These are phyloP conservation scores for Danio albolineatus DNA, from an alignment of 2,797 vertebrate species.

Conservation along the genomic window DNA sequence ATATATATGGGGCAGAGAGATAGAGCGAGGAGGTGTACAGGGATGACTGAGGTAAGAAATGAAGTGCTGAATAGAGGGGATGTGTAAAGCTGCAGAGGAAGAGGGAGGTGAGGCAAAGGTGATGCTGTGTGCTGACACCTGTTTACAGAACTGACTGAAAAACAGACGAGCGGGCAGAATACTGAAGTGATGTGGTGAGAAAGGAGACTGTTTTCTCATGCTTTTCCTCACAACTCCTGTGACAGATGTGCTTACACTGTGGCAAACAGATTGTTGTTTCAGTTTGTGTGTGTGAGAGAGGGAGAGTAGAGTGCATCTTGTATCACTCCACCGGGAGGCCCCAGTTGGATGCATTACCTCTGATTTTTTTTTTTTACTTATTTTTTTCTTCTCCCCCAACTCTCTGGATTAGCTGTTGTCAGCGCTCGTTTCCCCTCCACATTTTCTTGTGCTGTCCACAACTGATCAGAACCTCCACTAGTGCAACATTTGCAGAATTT, in stretches of 20 bases:
- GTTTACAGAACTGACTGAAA: conserved; percentile 15
- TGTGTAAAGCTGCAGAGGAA: conserved; percentile 38
- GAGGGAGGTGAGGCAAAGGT: conserved; percentile 26
- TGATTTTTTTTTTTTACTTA: conserved; percentile 14
- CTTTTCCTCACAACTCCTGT: conserved; percentile 24
- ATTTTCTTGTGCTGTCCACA: conserved; percentile 1
- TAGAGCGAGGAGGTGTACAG: conserved; percentile 7
- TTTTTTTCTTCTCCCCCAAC: not conserved
- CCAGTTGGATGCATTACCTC: conserved; percentile 39
- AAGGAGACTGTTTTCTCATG: not conserved
- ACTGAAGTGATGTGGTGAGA: conserved; percentile 7
- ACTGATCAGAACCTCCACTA: not conserved
- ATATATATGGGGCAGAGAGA: conserved; percentile 36
- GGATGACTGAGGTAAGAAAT: conserved; percentile 20
- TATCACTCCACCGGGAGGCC: conserved; percentile 35
- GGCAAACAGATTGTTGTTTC: conserved; percentile 39
- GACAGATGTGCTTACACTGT: conserved; percentile 45
- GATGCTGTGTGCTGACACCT: conserved; percentile 25
- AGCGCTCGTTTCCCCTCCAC: not conserved
- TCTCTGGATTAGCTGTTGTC: conserved; percentile 27
- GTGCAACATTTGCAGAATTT: not conserved
- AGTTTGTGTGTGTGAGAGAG: conserved; percentile 9
- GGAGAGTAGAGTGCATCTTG: not conserved
- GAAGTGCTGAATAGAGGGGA: conserved; percentile 33
- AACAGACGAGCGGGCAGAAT: conserved; percentile 1